Evolutionary conservation across 2,888 invertebrate species (phyloP), one percentile per base, ranked within the genome.

Genomic region (Autographa pulchrina): DNA sequence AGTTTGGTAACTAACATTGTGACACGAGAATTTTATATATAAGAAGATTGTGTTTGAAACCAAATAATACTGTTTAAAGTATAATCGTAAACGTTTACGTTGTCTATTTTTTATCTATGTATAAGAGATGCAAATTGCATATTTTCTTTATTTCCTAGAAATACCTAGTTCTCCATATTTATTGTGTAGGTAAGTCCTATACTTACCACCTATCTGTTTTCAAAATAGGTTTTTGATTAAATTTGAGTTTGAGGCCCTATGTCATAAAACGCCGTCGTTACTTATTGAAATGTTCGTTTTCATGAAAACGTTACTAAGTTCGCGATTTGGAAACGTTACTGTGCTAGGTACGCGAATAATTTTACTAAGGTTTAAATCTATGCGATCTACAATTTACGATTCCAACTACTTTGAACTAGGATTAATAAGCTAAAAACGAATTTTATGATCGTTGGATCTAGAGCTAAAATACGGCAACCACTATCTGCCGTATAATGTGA

Each of bases 331-430:
- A 56, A 18, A 43, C 8, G 54, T 25, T 25, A 25, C 59, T 60
- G 25, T 48, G 59, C 62, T 48, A 60, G 14, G 9, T 61, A 63
- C 25, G 38, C 63, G 59, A 35, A 63, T 78, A 54, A 56, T 64
- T 48, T 31, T 52, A 48, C 54, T 71, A 68, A 48, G n/a, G 16
- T 59, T 48, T 38, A 62, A 54, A 54, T 54, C 43, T 13, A 20
- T 20, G 20, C 20, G 18, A 25, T 56, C 54, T 65, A 71, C 43
- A 31, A 61, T 62, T 48, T 48, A 2, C 60, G 5, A 25, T 56
- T 62, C 76, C 67, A 20, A 11, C 54, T 56, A 77, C 75, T 65
- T 31, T 32, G 65, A 75, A 79, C 79, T 16, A 41, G 58, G 35
- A 18, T 65, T 60, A 14, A 68, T 68, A 38, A 54, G 66, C 52